Conservation (phyloP, 2,113 vertebrate species). For the Anhinga anhinga region DNA sequence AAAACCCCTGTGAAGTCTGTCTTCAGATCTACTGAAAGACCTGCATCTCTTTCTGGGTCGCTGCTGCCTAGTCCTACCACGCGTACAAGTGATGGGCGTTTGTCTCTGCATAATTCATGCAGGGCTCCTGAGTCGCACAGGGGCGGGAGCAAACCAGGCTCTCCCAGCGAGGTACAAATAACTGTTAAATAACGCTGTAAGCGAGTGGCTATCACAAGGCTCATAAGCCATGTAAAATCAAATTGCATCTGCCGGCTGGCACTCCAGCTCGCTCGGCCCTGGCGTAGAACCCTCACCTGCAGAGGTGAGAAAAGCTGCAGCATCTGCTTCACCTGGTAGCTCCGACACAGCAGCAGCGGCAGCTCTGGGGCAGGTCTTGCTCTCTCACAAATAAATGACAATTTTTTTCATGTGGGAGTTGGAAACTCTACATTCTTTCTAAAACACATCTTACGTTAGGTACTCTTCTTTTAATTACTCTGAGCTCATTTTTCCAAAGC, state of each 20-base stretch:
- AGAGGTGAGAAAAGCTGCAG: not conserved
- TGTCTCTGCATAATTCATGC: rapidly evolving
- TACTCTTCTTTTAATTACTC: not conserved
- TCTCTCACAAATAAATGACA: not conserved
- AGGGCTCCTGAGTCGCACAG: not conserved
- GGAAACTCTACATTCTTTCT: not conserved
- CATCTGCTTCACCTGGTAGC: rapidly evolving
- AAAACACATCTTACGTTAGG: not conserved
- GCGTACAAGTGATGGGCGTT: not conserved
- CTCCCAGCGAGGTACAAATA: not conserved
- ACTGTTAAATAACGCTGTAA: not conserved
- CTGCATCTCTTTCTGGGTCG: not conserved
- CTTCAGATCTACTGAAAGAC: not conserved
- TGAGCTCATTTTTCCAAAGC: not conserved
- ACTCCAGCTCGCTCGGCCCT: rapidly evolving
- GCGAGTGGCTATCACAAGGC: not conserved
- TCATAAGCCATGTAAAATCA: not conserved
- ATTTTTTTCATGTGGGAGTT: not conserved
- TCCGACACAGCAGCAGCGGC: not conserved
- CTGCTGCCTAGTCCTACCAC: not conserved
- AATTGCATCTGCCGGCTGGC: rapidly evolving
- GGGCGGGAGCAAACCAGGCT: not conserved
- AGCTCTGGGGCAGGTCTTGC: not conserved
- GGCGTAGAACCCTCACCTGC: not conserved
- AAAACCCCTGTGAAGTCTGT: not conserved